Conservation (phyloP, 2,888 invertebrate genomes). For the Dasypolia templi region DNA sequence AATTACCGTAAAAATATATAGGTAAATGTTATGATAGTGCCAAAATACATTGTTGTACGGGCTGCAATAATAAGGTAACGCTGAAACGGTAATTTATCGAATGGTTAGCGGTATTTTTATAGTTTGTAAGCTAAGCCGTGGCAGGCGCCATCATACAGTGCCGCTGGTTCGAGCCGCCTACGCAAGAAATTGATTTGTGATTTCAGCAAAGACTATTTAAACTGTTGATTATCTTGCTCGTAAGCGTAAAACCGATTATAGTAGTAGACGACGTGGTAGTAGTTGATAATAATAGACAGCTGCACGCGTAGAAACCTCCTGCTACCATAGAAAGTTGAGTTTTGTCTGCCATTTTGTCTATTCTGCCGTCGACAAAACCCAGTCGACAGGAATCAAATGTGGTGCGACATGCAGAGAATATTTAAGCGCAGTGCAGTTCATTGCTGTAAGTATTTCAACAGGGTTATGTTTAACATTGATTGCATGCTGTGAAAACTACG, state of each 20-base stretch:
- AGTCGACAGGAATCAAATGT: neutral
- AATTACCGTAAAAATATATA: neutral
- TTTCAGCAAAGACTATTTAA: neutral
- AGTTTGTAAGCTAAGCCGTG: neutral
- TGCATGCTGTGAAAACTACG: too few relatives aligned
- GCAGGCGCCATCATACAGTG: neutral
- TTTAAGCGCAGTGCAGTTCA: conserved; percentile 15
- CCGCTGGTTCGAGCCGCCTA: neutral
- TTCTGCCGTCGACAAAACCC: too few relatives aligned
- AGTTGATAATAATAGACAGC: too few relatives aligned
- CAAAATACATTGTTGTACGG: neutral
- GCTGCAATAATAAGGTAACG: neutral
- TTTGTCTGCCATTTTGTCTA: too few relatives aligned
- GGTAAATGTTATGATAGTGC: neutral
- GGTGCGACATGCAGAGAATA: neutral
- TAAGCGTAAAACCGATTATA: neutral
- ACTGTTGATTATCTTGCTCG: neutral
- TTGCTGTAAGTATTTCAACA: conserved; percentile 41
- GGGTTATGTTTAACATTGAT: conserved; percentile 11
- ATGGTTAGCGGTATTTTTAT: neutral
- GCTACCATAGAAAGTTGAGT: too few relatives aligned
- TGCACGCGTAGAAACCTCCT: too few relatives aligned
- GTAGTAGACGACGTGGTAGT: too few relatives aligned
- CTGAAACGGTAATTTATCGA: neutral
- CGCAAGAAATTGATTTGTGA: neutral